Percentiles rank a stretch among this genome's conserved stretches.
Conservation (phyloP, 2,888 invertebrate species). For the Subacronicta megacephala region DNA sequence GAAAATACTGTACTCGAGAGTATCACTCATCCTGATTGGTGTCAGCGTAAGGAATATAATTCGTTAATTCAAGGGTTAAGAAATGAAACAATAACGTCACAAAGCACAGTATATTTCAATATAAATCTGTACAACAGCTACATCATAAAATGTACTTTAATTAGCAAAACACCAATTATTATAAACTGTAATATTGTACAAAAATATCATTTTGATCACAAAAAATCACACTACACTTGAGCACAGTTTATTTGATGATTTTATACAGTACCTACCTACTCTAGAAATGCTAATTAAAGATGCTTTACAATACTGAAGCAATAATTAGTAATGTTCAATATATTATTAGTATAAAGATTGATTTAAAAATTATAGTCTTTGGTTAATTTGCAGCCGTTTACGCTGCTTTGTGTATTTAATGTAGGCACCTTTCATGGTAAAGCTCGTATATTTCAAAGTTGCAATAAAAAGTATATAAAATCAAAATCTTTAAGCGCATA, state of each 20-base stretch:
- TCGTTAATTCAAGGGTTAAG: background rate
- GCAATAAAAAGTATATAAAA: constrained; percentile 38
- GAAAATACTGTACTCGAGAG: too few species aligned
- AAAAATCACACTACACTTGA: constrained; percentile 54
- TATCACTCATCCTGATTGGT: too few species aligned
- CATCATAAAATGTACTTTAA: constrained; percentile 54
- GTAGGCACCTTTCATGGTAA: constrained; percentile 35
- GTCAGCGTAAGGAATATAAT: too few species aligned
- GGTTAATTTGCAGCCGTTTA: constrained; percentile 20
- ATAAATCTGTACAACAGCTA: constrained; percentile 63
- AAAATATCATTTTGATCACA: constrained; percentile 67
- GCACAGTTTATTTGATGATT: constrained; percentile 62
- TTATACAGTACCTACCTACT: constrained; percentile 60
- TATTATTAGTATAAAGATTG: constrained; percentile 20
- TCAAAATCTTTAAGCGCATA: constrained; percentile 20
- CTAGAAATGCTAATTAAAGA: constrained; percentile 74
- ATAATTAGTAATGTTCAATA: constrained; percentile 42
- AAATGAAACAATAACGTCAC: constrained; percentile 14
- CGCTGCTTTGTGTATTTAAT: constrained; percentile 12
- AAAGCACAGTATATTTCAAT: constrained; percentile 57
- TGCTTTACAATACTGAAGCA: constrained; percentile 65
- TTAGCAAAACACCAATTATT: constrained; percentile 61
- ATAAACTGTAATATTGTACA: constrained; percentile 59
- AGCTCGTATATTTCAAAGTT: constrained; percentile 17
- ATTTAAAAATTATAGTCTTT: constrained; percentile 39